phyloP scores from a whole-genome alignment of 2,888 invertebrate genomes.

The Timandra comae region DNA sequence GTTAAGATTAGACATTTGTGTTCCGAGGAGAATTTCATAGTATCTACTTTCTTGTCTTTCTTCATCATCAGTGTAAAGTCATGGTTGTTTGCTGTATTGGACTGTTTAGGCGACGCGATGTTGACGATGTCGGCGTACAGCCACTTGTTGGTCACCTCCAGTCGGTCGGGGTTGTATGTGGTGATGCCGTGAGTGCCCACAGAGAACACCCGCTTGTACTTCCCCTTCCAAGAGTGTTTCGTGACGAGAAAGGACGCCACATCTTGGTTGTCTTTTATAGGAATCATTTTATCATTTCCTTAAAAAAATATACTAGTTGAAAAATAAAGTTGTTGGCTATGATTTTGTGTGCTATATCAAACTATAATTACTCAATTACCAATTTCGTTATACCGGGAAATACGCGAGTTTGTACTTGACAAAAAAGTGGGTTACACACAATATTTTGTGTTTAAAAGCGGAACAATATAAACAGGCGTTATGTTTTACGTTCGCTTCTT shows the following conservation, averaged over 20 bases:
- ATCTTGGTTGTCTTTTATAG: conserved; percentile 95
- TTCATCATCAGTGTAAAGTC: conserved; percentile 91
- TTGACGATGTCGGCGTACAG: conserved; percentile 87
- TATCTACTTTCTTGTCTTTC: conserved; percentile 93
- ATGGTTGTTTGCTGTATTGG: conserved; percentile 72
- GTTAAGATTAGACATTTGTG: conserved; percentile 94
- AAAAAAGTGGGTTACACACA: conserved; percentile 31
- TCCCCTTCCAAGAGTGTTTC: conserved; percentile 99
- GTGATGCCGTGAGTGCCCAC: conserved; percentile 96
- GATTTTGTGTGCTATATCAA: too few species aligned
- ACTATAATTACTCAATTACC: too few species aligned
- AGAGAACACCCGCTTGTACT: conserved; percentile 98
- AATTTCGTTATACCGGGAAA: too few species aligned
- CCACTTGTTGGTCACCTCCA: conserved; percentile 92
- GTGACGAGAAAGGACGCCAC: conserved; percentile 97
- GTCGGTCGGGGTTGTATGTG: conserved; percentile 89
- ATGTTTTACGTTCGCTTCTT: not conserved
- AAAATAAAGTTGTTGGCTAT: too few species aligned
- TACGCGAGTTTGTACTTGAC: conserved; percentile 13
- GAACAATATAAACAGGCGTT: conserved; percentile 2
- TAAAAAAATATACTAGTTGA: conserved; percentile 17
- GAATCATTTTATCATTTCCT: conserved; percentile 84
- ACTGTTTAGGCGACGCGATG: conserved; percentile 78
- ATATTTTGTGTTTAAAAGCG: conserved; percentile 5
- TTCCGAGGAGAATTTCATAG: conserved; percentile 97